Conservation (phyloP, 2,113 vertebrate species). For the Hemiscyllium ocellatum region DNA sequence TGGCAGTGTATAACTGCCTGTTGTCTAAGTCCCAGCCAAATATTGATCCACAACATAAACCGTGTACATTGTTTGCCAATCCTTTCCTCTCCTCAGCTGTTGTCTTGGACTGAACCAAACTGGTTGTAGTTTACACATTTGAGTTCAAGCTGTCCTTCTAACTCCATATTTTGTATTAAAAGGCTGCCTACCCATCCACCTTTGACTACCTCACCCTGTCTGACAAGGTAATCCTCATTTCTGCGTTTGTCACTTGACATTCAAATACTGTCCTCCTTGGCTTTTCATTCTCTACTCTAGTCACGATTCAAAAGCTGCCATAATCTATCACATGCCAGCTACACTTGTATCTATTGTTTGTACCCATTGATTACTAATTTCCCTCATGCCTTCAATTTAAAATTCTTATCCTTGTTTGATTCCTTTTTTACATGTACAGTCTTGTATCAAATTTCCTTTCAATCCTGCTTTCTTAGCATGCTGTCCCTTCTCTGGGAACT, state of each 20-base stretch:
- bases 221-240: not conserved
- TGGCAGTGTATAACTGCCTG: not conserved
- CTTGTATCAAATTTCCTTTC: not conserved
- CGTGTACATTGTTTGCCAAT: not conserved
- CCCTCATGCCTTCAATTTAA: not conserved
- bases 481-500: not conserved
- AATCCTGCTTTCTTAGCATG: not conserved
- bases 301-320: no score
- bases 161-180: not conserved
- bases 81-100: not conserved
- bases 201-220: not conserved
- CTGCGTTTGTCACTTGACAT: not conserved
- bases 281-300: not conserved
- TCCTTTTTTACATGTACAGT: not conserved
- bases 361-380: not conserved
- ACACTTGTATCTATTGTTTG: not conserved
- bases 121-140: not conserved
- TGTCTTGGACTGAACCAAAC: not conserved
- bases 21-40: not conserved
- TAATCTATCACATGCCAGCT: not conserved
- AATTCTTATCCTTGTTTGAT: not conserved
- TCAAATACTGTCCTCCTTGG: not conserved
- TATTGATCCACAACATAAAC: not conserved
- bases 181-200: not conserved
- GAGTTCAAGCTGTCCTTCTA: not conserved